Evolutionary conservation across 2,797 vertebrate species (phyloP).

Genomic region (Pangasius krempfi): DNA sequence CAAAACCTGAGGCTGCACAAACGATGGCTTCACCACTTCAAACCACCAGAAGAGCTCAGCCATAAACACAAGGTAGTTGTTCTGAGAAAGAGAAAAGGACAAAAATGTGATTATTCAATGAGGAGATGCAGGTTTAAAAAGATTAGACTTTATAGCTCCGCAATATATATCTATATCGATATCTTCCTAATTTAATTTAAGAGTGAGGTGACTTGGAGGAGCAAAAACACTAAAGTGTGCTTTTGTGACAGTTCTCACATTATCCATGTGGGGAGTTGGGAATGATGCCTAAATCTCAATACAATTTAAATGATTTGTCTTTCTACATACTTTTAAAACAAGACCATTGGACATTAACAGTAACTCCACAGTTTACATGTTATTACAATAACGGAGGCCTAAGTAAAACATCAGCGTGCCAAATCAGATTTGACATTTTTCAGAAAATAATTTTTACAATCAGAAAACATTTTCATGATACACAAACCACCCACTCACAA

Average conservation of each 20-base stretch:
- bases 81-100: constrained; percentile 72
- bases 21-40: constrained; percentile 93
- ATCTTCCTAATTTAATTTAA: background rate
- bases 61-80: constrained; percentile 97
- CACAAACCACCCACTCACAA: background rate
- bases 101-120: background rate
- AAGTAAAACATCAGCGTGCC: no score
- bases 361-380: background rate
- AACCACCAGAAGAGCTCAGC: constrained; percentile 98
- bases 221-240: background rate
- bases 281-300: background rate
- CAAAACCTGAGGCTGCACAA: constrained; percentile 88
- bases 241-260: background rate
- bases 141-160: background rate
- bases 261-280: background rate
- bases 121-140: background rate
- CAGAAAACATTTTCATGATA: background rate
- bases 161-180: background rate
- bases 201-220: background rate
- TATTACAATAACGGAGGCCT: no score
- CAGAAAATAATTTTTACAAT: background rate
- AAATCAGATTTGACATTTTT: background rate
- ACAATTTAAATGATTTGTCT: background rate
- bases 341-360: background rate
- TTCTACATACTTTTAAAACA: background rate